Evolutionary conservation across 2,888 invertebrate genomes (phyloP).

Genomic region (Pachydiplax longipennis): DNA sequence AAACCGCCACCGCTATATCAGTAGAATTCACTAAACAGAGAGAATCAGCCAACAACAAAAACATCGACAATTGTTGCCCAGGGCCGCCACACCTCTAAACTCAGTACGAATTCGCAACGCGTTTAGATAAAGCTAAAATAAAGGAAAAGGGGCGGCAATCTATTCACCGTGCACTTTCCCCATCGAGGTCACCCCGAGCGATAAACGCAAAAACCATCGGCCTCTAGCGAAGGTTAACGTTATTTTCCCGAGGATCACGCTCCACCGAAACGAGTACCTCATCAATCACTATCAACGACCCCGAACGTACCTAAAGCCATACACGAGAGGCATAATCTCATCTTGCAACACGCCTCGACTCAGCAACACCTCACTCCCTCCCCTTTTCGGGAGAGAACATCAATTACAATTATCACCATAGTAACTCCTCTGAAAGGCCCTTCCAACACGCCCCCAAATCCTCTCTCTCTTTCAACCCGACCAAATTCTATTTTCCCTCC

Average conservation of each 20-base stretch:
- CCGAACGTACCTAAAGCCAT: neutral
- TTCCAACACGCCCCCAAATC: neutral
- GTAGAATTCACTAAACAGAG: no score
- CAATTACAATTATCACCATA: slow-evolving; percentile 22
- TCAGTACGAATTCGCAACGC: no score
- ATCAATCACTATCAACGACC: slow-evolving; percentile 7
- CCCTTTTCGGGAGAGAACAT: neutral
- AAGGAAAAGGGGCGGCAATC: no score
- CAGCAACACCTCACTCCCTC: neutral
- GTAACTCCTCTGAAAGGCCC: neutral
- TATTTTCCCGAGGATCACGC: no score
- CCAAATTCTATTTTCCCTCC: slow-evolving; percentile 38
- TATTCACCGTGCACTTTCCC: no score
- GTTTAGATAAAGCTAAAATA: no score
- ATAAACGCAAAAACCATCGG: neutral
- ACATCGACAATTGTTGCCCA: no score
- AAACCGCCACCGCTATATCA: no score
- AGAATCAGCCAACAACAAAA: no score
- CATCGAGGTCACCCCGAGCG: neutral
- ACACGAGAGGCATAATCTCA: neutral
- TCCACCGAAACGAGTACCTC: neutral
- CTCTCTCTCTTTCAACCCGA: neutral
- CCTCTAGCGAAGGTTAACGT: no score
- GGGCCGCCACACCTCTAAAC: no score
- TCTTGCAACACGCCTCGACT: neutral